Base-by-base conservation (phyloP, 2,797 vertebrate species). In the Antrozous pallidus region DNA sequence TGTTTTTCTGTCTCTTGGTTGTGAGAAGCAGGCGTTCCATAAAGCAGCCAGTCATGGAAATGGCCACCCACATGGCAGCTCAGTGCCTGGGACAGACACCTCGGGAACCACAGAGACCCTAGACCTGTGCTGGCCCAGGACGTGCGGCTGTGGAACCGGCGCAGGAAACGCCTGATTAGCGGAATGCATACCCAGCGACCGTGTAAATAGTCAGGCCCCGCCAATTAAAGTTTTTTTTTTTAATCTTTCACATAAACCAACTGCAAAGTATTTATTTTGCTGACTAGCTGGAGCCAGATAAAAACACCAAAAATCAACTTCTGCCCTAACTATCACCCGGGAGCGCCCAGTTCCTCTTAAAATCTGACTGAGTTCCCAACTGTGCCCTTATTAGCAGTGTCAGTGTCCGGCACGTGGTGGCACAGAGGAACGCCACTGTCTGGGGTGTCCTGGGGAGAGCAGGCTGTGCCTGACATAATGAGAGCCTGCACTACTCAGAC, bases 1-100 rank as follows among this genome's bases (percentile, higher is more conserved):
- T 77, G 69, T 74, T 97, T 96, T 96, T 96, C 92, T 96, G 71
- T 94, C 80, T 90, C 79, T 91, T 75, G 80, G 61, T 90, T 97
- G 97, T 97, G 49, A 94, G 95, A 98, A 97, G 94, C 85, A 97
- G 90, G 96, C 92, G 5, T 97, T 94, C 82, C 58, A 71, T 71
- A 95, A 97, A 97, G 78, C 83, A 89, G 40, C 74, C 88, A 88
- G 86, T 95, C 88, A 90, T 96, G 88, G 51, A 92, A 94, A 92
- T 95, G 79, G 65, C 74, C 61, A 54, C 63, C 90, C 84, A 22
- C 85, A 38, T 90, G 22, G 8, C 6, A 96, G 96, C 10, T 2
- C n/a, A 63, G 70, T 47, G 75, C 42, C 86, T 90, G 28, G 84
- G 89, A 73, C 17, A 14, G 56, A 91, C 69, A 42, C n/a, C 33